These are phyloP conservation scores for Drosophila dives DNA, from an alignment of 2,888 invertebrate genomes.

Conservation along the genomic window DNA sequence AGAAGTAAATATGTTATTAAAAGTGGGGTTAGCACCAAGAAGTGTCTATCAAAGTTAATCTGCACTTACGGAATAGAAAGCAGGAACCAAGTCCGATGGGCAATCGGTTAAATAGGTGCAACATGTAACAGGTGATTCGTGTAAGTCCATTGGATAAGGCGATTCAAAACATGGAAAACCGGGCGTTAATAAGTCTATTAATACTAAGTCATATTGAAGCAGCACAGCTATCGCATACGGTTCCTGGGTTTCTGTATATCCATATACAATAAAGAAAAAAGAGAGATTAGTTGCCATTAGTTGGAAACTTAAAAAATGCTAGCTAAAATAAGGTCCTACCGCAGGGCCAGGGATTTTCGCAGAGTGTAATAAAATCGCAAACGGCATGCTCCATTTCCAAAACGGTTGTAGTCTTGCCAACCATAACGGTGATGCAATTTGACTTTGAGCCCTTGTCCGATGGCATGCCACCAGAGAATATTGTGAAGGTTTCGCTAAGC, in stretches of 20 bases:
- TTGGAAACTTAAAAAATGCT: background rate
- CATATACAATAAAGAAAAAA: background rate
- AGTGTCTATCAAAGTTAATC: background rate
- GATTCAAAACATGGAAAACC: constrained; percentile 99
- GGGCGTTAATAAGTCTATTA: constrained; percentile 96
- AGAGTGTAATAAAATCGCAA: constrained; percentile 97
- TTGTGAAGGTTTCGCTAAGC: constrained; percentile 94
- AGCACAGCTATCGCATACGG: constrained; percentile 99
- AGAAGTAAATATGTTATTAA: background rate
- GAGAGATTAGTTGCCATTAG: background rate
- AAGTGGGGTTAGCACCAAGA: background rate
- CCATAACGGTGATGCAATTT: constrained; percentile 97
- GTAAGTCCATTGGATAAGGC: constrained; percentile 99
- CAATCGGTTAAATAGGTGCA: constrained; percentile 99
- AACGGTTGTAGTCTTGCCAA: constrained; percentile 98
- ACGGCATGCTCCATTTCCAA: constrained; percentile 99
- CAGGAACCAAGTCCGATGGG: constrained; percentile 98
- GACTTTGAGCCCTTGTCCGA: constrained; percentile 95
- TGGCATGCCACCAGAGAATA: constrained; percentile 98
- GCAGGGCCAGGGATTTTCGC: constrained; percentile 96
- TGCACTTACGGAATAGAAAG: constrained; percentile 93
- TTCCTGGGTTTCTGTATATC: constrained; percentile 95
- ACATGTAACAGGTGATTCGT: constrained; percentile 99
- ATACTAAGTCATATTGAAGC: constrained; percentile 98
- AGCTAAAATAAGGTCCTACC: constrained; percentile 86